A percentile compares a stretch with the other conserved stretches of the same genome.
phyloP scores from a whole-genome alignment of 2,888 invertebrate genomes.

The Trichogramma evanescens region DNA sequence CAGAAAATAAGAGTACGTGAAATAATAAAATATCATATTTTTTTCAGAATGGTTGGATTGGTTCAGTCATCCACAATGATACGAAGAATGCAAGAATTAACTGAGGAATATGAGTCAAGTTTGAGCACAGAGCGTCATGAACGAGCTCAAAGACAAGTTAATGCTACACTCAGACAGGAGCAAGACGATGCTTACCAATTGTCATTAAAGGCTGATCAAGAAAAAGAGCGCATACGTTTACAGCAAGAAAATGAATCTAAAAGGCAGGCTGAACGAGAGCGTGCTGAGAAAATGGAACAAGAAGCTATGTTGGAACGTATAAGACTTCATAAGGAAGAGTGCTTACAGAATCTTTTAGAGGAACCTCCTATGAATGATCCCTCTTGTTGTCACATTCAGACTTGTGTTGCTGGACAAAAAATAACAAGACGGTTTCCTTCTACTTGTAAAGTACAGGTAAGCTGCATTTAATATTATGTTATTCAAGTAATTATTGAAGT shows the following conservation, averaged over 20 bases:
- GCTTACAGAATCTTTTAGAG: conserved; percentile 59
- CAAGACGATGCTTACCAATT: conserved; percentile 93
- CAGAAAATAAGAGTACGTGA: too few relatives aligned
- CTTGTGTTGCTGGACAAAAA: conserved; percentile 85
- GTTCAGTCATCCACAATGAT: conserved; percentile 67
- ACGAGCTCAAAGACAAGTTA: conserved; percentile 74
- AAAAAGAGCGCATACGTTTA: conserved; percentile 74
- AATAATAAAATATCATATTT: neutral
- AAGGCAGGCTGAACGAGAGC: conserved; percentile 49
- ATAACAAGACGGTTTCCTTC: conserved; percentile 81
- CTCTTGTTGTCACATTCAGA: conserved; percentile 73
- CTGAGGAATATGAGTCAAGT: conserved; percentile 80
- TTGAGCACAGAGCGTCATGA: conserved; percentile 81
- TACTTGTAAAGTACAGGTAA: conserved; percentile 74
- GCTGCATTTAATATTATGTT: conserved; percentile 14
- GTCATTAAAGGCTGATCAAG: conserved; percentile 86
- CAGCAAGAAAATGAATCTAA: conserved; percentile 54
- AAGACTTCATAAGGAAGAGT: conserved; percentile 60
- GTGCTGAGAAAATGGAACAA: conserved; percentile 50
- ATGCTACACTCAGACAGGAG: conserved; percentile 77
- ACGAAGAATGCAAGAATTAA: conserved; percentile 66
- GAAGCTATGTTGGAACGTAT: conserved; percentile 56
- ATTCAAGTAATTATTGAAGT: neutral
- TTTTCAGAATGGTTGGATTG: conserved; percentile 72
- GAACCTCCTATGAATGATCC: conserved; percentile 70